phyloP scores from a whole-genome alignment of 2,888 invertebrate genomes.

The Netelia inedita region DNA sequence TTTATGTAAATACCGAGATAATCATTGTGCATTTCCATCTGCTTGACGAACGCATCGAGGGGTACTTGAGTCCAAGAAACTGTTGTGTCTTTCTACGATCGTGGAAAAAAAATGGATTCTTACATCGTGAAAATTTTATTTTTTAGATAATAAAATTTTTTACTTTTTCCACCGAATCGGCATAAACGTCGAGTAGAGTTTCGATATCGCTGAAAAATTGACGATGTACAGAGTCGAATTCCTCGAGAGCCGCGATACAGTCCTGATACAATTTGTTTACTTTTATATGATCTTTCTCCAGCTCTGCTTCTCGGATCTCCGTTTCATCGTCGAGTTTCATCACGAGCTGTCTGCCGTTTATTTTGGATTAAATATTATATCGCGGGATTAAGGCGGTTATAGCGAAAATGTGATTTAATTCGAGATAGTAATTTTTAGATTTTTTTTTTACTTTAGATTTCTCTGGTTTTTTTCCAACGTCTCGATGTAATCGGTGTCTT shows the following conservation, averaged over 20 bases:
- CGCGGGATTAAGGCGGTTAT: not conserved
- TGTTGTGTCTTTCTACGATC: slow-evolving; percentile 76
- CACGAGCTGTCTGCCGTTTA: slow-evolving; percentile 56
- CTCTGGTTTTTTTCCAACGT: slow-evolving; percentile 75
- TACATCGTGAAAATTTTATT: not conserved
- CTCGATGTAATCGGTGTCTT: slow-evolving; percentile 76
- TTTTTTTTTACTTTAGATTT: slow-evolving; percentile 76
- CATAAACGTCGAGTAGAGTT: slow-evolving; percentile 76
- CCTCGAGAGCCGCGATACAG: slow-evolving; percentile 71
- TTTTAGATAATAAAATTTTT: not conserved
- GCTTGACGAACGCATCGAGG: slow-evolving; percentile 79
- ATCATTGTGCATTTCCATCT: slow-evolving; percentile 79
- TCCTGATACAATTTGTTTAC: slow-evolving; percentile 72
- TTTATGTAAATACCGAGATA: slow-evolving; percentile 78
- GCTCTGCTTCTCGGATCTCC: slow-evolving; percentile 65
- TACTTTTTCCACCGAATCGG: slow-evolving; percentile 79
- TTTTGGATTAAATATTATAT: not conserved
- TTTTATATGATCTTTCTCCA: slow-evolving; percentile 74
- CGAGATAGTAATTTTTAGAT: not conserved
- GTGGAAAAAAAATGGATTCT: slow-evolving; percentile 32
- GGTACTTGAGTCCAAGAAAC: slow-evolving; percentile 82
- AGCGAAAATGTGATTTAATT: not conserved
- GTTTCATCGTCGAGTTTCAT: slow-evolving; percentile 68
- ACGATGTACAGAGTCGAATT: slow-evolving; percentile 73
- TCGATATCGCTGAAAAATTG: slow-evolving; percentile 74